Conservation (phyloP, 2,113 vertebrate species). For the Phoxinus phoxinus region DNA sequence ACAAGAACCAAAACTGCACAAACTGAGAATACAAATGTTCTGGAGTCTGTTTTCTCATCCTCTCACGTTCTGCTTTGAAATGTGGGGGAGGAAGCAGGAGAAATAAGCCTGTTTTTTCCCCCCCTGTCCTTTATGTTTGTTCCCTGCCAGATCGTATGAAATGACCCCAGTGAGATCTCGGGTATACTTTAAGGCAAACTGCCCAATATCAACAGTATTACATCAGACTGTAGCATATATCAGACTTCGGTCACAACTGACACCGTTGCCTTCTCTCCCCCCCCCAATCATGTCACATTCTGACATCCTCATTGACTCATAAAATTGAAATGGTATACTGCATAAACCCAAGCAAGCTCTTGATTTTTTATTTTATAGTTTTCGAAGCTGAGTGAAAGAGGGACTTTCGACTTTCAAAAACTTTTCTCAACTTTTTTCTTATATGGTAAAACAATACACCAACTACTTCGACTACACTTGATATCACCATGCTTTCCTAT, state of each 20-base stretch:
- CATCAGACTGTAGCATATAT: neutral
- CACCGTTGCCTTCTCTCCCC: neutral
- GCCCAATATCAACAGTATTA: neutral
- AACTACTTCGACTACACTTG: too few relatives aligned
- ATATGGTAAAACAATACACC: neutral
- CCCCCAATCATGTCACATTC: neutral
- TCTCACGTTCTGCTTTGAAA: neutral
- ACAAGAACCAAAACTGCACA: conserved; percentile 23
- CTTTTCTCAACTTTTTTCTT: neutral
- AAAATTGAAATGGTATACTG: conserved; percentile 23
- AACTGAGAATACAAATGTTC: conserved; percentile 19
- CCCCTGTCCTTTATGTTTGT: neutral
- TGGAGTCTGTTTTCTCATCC: neutral
- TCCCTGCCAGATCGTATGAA: neutral
- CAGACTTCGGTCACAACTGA: neutral
- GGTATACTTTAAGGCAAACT: neutral
- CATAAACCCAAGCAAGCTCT: neutral
- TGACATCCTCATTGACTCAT: conserved; percentile 18
- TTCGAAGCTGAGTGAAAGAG: neutral
- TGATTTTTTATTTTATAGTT: neutral
- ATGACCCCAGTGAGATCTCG: neutral
- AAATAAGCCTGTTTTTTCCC: neutral
- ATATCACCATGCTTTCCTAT: neutral
- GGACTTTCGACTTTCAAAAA: too few relatives aligned
- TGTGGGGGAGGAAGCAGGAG: neutral